Evolutionary conservation across 2,888 invertebrate genomes (phyloP).

Genomic region (Horisme vitalbata): DNA sequence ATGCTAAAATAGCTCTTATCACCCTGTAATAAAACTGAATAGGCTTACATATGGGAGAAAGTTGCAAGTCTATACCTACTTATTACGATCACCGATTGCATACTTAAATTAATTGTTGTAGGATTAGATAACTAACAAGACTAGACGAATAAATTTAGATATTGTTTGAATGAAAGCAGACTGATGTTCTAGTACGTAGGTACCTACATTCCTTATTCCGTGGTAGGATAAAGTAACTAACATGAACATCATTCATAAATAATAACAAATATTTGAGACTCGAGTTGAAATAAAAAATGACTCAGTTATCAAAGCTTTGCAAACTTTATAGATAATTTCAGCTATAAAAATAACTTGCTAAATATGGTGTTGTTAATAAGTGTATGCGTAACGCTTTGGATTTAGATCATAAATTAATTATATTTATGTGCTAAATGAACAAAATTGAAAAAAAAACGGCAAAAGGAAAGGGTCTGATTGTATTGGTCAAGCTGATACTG

Average conservation of each 20-base stretch:
- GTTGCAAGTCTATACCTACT: constrained; percentile 19
- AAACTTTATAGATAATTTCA: no score
- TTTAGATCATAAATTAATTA: no score
- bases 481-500: constrained; percentile 91
- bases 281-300: no score
- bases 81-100: constrained; percentile 42
- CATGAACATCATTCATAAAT: no score
- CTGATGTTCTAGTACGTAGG: no score
- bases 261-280: no score
- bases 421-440: no score
- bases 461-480: constrained; percentile 79
- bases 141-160: constrained; percentile 43
- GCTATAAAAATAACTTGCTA: no score
- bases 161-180: constrained; percentile 44
- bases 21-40: not conserved
- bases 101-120: constrained; percentile 55
- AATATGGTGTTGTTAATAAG: no score
- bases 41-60: constrained; percentile 3
- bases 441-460: constrained; percentile 20
- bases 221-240: no score
- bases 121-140: constrained; percentile 51
- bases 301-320: no score
- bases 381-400: no score
- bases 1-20: not conserved
- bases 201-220: constrained; percentile 19